A percentile compares a stretch with the other conserved stretches of the same genome.
Conservation (phyloP, 2,888 invertebrate species). For the Limnephilus marmoratus region DNA sequence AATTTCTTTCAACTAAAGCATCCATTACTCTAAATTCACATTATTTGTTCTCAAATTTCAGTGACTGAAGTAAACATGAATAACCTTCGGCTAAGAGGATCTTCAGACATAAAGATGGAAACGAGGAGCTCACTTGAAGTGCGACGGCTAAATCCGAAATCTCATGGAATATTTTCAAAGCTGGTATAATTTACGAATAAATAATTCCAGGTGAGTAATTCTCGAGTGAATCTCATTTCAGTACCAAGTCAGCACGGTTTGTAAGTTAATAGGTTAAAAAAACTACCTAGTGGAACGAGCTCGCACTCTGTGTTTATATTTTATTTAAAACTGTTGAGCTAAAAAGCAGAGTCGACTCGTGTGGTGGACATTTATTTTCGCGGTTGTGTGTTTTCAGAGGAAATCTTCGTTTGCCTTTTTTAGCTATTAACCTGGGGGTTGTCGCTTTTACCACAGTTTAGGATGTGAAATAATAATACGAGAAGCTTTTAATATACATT, state of each 20-base stretch:
- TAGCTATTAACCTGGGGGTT: not conserved
- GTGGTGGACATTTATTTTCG: not conserved
- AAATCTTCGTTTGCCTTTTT: not conserved
- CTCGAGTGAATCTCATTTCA: not conserved
- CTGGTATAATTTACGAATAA: not conserved
- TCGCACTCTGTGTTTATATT: not conserved
- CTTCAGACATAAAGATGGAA: not conserved
- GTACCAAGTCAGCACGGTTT: not conserved
- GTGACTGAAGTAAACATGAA: not conserved
- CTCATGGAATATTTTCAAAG: not conserved
- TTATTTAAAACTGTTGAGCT: not conserved
- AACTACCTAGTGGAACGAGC: not conserved
- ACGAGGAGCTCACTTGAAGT: not conserved
- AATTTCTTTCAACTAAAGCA: not conserved
- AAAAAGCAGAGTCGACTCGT: not conserved
- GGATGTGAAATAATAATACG: too few species aligned
- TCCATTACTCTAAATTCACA: not conserved
- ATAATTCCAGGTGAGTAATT: slow-evolving; percentile 2
- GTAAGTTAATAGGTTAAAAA: not conserved
- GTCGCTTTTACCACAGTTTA: not conserved
- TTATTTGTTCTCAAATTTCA: not conserved
- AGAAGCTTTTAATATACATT: not conserved
- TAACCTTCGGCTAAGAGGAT: not conserved
- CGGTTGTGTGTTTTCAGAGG: not conserved
- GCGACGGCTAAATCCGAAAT: not conserved